Evolutionary conservation across 2,797 vertebrate genomes (phyloP).

Genomic region (Valencia hispanica): DNA sequence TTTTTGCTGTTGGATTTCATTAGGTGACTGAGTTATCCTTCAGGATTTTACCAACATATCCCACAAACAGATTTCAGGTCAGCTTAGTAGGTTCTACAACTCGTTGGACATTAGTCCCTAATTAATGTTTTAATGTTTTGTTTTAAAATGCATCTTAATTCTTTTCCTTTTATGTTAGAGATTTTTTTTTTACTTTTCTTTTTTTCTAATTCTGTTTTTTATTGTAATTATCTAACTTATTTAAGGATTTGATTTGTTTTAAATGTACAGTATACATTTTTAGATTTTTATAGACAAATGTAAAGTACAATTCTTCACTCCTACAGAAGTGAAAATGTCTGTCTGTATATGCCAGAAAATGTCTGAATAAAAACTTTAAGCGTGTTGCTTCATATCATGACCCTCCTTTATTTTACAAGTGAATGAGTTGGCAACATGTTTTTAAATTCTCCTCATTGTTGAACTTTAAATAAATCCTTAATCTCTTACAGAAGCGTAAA

Average conservation of each 20-base stretch:
- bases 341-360: neutral
- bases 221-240: no score
- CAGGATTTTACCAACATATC: neutral
- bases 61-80: neutral
- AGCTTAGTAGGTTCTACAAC: neutral
- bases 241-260: no score
- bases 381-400: neutral
- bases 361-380: neutral
- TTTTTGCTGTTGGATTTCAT: neutral
- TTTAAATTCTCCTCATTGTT: neutral
- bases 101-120: neutral
- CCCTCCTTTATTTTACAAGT: neutral
- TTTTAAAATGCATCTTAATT: neutral
- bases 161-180: neutral
- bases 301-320: neutral
- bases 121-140: neutral
- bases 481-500: conserved; percentile 55
- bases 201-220: neutral
- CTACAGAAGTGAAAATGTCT: neutral
- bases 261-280: no score
- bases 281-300: no score
- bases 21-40: neutral
- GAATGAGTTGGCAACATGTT: neutral
- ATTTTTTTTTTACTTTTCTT: neutral
- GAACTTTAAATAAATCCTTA: neutral